Base-by-base conservation (phyloP, 2,888 invertebrate genomes). In the Branchipolynoe longqiensis region DNA sequence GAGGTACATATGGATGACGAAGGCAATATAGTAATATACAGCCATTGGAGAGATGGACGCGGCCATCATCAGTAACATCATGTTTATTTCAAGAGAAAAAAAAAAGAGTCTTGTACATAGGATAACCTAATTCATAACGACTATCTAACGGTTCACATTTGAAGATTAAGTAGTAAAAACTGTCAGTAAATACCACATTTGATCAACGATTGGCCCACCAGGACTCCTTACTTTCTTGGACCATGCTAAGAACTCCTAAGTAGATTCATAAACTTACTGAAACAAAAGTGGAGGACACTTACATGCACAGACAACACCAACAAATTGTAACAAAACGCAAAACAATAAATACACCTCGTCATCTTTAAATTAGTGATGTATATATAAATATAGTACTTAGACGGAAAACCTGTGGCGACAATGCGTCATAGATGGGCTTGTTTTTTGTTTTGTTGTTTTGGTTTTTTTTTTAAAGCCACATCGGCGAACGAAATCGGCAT, bases 101-200 rank as follows among this genome's bases (percentile, higher is more conserved):
- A 58, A 58, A 58, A 58, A n/a, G 4, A n/a, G 4, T n/a, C n/a
- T 69, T 1, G 8, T 33, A 69, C 69, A 69, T 69, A 31, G 38
- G 69, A 69, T 38, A 69, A 62, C 33, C 69, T 69, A 69, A 25
- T 25, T 33, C 38, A 38, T 69, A 69, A 69, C 38, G 38, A 69
- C 69, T 69, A 69, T 69, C 69, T 69, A 69, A 69, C 4, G 18
- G 33, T 33, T 33, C 69, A 69, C 69, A 69, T 36, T 69, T 69
- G 36, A 69, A 78, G 78, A 48, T 78, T 78, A 78, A 78, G 78
- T 78, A 78, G 78, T 78, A 78, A 78, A 69, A 78, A 78, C 78
- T 78, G 48, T 48, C 41, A 78, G 78, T 78, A 78, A 54, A 48
- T 28, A 78, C 41, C 54, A 78, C 78, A 48, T 78, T 40, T 48